These are phyloP conservation scores for Thomomys bottae DNA, from an alignment of 2,113 vertebrate species.

Conservation along the genomic window DNA sequence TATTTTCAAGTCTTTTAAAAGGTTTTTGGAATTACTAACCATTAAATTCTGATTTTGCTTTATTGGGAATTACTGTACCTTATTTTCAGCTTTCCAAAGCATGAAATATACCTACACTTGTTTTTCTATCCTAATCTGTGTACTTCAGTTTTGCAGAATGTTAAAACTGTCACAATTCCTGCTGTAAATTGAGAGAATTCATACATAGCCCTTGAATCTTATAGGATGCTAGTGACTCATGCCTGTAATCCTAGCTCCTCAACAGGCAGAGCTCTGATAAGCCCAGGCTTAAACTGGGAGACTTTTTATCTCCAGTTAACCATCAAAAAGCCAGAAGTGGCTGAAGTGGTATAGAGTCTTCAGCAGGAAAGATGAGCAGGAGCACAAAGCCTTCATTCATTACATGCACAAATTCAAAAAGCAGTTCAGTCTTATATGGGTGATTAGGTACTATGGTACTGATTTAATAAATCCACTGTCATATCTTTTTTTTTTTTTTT, in stretches of 20 bases:
- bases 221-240: not conserved
- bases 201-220: not conserved
- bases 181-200: not conserved
- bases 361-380: too few species aligned
- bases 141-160: not conserved
- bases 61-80: not conserved
- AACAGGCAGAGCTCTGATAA: too few species aligned
- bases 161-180: not conserved
- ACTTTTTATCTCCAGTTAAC: too few species aligned
- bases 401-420: too few species aligned
- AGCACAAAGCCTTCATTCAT: too few species aligned
- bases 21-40: slow-evolving; percentile 18
- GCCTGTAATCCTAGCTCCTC: too few species aligned
- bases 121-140: not conserved
- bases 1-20: slow-evolving; percentile 47
- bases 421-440: not conserved
- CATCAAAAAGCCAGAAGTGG: too few species aligned
- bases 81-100: not conserved
- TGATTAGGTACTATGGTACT: not conserved
- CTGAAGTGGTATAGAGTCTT: too few species aligned
- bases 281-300: too few species aligned
- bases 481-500: too few species aligned
- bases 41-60: slow-evolving; percentile 40
- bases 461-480: not conserved
- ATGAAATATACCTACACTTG: not conserved